Evolutionary conservation across 2,797 vertebrate species (phyloP).

Genomic region (Merluccius polli): DNA sequence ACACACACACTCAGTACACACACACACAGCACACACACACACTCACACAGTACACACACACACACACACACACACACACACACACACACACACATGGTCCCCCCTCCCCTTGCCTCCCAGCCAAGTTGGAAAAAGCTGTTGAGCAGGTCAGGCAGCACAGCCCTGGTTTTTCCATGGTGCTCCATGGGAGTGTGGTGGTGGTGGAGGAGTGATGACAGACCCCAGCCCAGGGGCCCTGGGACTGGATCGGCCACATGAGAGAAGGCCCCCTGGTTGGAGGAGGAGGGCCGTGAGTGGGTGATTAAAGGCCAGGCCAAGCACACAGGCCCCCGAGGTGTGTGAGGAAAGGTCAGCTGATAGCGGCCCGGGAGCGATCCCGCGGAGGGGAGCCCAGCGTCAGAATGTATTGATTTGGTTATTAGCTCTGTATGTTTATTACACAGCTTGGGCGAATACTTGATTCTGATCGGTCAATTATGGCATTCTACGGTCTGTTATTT

Average conservation of each 20-base stretch:
- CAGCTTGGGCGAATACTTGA: too few species aligned
- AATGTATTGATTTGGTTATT: too few species aligned
- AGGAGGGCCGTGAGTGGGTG: slow-evolving; percentile 63
- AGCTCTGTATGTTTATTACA: not conserved
- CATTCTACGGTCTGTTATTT: too few species aligned
- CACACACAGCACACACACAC: slow-evolving; percentile 19
- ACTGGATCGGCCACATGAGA: slow-evolving; percentile 66
- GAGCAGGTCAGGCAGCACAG: slow-evolving; percentile 64
- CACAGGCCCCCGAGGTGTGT: slow-evolving; percentile 45
- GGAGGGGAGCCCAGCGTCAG: too few species aligned
- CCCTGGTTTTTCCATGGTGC: slow-evolving; percentile 67
- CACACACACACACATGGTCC: slow-evolving; percentile 13
- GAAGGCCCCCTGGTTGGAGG: slow-evolving; percentile 57
- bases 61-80: slow-evolving; percentile 26
- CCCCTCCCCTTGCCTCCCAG: not conserved
- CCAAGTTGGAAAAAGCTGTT: slow-evolving; percentile 72
- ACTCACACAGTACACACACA: slow-evolving; percentile 13
- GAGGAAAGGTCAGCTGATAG: slow-evolving; percentile 58
- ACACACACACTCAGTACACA: slow-evolving; percentile 17
- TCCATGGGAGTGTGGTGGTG: slow-evolving; percentile 59
- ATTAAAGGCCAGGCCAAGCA: slow-evolving; percentile 68
- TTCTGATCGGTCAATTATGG: too few species aligned
- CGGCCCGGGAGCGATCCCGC: not conserved
- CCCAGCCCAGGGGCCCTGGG: slow-evolving; percentile 51
- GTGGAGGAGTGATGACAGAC: slow-evolving; percentile 75